Evolutionary conservation across 2,113 vertebrate genomes (phyloP).

Genomic region (Dasyprocta punctata): DNA sequence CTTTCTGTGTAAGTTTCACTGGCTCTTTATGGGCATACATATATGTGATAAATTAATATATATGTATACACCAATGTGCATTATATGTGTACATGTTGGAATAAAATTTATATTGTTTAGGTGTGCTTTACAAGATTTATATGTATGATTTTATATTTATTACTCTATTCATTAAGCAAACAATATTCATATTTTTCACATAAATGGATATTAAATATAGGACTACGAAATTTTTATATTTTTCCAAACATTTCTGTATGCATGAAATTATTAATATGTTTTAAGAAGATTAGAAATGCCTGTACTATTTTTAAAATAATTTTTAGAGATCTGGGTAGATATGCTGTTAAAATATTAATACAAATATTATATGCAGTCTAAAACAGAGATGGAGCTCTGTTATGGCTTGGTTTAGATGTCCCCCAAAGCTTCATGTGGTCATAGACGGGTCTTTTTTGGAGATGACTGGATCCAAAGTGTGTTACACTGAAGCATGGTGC

Average conservation of each 20-base stretch:
- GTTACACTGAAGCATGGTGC: too few relatives aligned
- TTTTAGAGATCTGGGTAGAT: background rate
- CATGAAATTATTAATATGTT: background rate
- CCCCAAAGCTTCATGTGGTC: too few relatives aligned
- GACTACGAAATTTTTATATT: background rate
- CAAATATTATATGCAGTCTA: background rate
- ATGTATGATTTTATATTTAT: background rate
- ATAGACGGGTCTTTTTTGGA: too few relatives aligned
- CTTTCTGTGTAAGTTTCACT: background rate
- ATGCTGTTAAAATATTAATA: background rate
- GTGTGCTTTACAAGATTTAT: background rate
- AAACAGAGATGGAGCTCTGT: background rate
- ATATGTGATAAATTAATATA: background rate
- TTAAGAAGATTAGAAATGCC: background rate
- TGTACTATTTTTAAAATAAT: background rate
- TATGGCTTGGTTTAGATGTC: too few relatives aligned
- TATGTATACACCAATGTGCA: background rate
- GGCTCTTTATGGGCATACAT: background rate
- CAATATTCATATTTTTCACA: background rate
- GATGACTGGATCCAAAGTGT: too few relatives aligned
- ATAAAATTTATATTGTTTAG: background rate
- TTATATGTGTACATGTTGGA: background rate
- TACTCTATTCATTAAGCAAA: background rate
- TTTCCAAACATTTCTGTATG: background rate
- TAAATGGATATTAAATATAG: background rate